Conservation (phyloP, 2,113 vertebrate species). For the Poeciliopsis occidentalis region DNA sequence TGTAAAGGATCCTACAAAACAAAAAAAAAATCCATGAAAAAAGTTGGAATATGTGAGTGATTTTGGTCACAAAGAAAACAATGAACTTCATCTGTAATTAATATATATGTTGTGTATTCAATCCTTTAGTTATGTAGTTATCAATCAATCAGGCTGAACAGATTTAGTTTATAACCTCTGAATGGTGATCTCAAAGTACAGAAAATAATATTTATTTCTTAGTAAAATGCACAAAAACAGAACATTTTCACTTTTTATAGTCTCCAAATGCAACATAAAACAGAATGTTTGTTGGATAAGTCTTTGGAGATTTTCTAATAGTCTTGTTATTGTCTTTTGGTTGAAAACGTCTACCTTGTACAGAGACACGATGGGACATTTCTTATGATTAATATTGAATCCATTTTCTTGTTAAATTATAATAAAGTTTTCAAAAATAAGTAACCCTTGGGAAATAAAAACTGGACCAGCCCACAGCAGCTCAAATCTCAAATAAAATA, state of each 20-base stretch:
- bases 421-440: not conserved
- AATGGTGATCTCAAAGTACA: no score
- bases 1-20: slow-evolving; percentile 13
- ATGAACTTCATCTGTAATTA: not conserved
- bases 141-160: not conserved
- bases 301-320: no score
- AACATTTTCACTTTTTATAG: not conserved
- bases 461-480: not conserved
- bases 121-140: not conserved
- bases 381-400: not conserved
- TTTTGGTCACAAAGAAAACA: slow-evolving; percentile 1
- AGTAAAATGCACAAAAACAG: not conserved
- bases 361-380: not conserved
- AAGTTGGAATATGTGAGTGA: not conserved
- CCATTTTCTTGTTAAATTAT: not conserved
- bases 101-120: not conserved
- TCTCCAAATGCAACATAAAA: not conserved
- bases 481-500: not conserved
- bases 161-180: not conserved
- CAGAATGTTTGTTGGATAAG: no score
- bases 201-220: not conserved
- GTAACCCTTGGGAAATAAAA: not conserved
- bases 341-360: not conserved
- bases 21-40: slow-evolving; percentile 35
- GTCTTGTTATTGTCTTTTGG: no score